Base-by-base conservation (phyloP, 1,140 invertebrate genomes). In the Anastrepha ludens region DNA sequence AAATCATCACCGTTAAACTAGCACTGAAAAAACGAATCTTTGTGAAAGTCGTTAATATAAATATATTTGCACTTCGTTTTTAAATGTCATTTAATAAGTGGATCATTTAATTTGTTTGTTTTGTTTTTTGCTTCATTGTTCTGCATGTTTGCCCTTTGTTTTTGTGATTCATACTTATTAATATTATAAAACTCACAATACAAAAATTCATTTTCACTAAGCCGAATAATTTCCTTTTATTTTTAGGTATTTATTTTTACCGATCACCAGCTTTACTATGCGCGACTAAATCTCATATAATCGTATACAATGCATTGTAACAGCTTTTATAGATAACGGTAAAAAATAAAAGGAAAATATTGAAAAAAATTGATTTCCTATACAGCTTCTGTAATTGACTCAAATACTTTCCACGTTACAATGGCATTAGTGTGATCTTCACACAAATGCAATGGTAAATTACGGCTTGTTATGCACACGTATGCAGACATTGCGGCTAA, bases 101-200 rank as follows among this genome's bases (percentile, higher is more conserved):
- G 1, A 29, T 29, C 29, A 29, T 29, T 29, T 29, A 55, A 55
- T 55, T 55, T 55, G 6, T 55, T 55, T 55, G 50, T 6, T 55
- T 55, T 55, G 2, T 11, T 2, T 55, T 55, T 6, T 55, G 6
- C 29, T 29, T 55, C 3, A 55, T 6, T 55, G 50, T 55, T 55
- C 6, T 55, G 50, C 50, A 55, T 55, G 50, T 55, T 55, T 55
- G 11, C 11, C 11, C 11, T 55, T 55, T 11, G 50, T 2, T 55
- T 55, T 1, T 55, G 50, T 55, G 50, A 55, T 55, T 29, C 29
- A 29, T 29, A 29, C 29, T 29, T 0, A 29, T 29, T 29, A 29
- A 29, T 29, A 29, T 29, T 29, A 29, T 58, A 60, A 59, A 60
- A 90, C 90, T 90, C 90, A 90, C 90, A 87, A 74, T 89, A 20